Evolutionary conservation across 2,797 vertebrate species (phyloP).

Genomic region (Chelmon rostratus): DNA sequence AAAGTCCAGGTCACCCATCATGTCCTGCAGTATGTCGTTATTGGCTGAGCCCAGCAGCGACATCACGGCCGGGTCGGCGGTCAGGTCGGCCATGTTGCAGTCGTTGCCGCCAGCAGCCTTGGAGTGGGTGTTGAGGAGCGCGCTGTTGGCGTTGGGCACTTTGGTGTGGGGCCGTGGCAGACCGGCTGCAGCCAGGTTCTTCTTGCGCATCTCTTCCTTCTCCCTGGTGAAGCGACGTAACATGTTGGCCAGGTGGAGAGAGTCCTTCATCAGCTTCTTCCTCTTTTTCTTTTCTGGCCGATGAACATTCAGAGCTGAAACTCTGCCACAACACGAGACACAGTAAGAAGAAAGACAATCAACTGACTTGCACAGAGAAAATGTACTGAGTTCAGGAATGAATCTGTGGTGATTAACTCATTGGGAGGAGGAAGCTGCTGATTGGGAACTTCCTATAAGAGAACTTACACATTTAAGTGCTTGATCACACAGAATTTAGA

Average conservation of each 20-base stretch:
- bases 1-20: constrained; percentile 96
- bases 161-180: constrained; percentile 69
- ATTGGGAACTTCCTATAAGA: background rate
- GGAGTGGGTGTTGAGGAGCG: constrained; percentile 74
- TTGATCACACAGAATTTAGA: background rate
- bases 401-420: background rate
- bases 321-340: constrained; percentile 78
- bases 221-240: constrained; percentile 95
- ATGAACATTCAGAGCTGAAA: constrained; percentile 91
- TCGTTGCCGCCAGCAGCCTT: constrained; percentile 74
- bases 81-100: constrained; percentile 77
- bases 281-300: constrained; percentile 98
- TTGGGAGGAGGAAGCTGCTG: background rate
- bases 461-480: too few species aligned
- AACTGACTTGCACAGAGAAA: background rate
- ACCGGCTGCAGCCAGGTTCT: constrained; percentile 65
- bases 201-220: constrained; percentile 94
- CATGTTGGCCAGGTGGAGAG: constrained; percentile 95
- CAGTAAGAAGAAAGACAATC: background rate
- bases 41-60: constrained; percentile 93
- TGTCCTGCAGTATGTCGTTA: constrained; percentile 94
- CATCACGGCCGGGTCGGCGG: constrained; percentile 91
- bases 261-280: constrained; percentile 97
- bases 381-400: background rate
- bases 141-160: constrained; percentile 70